phyloP scores from a whole-genome alignment of 1,140 invertebrate species.

The Camponotus pennsylvanicus region DNA sequence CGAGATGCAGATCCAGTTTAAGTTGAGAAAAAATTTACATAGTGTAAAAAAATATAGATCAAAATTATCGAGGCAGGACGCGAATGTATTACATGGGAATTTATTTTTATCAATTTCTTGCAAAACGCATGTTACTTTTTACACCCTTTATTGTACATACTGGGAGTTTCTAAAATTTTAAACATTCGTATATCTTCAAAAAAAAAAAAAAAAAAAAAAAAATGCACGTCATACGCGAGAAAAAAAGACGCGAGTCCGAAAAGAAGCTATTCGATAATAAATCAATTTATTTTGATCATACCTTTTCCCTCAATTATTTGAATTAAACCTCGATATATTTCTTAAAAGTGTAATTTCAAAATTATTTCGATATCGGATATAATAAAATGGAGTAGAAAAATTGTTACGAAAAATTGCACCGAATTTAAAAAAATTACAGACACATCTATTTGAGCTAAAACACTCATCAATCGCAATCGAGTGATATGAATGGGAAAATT shows the following conservation, averaged over 20 bases:
- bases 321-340: not conserved
- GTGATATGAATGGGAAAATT: not conserved
- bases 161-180: not conserved
- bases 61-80: not conserved
- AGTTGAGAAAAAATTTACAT: not conserved
- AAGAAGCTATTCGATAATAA: not conserved
- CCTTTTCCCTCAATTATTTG: not conserved
- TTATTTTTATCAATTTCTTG: conserved; percentile 22
- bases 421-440: not conserved
- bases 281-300: not conserved
- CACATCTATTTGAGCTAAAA: not conserved
- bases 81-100: not conserved
- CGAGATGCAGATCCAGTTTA: not conserved
- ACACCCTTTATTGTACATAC: too few relatives aligned
- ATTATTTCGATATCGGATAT: not conserved
- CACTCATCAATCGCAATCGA: not conserved
- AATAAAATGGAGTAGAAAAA: too few relatives aligned
- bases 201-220: not conserved
- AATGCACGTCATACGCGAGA: not conserved
- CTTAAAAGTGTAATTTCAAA: not conserved
- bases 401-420: not conserved
- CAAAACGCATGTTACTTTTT: not conserved
- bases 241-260: not conserved
- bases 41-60: not conserved
- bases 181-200: not conserved